Conservation (phyloP, 2,888 invertebrate species). For the Mythimna ferrago region DNA sequence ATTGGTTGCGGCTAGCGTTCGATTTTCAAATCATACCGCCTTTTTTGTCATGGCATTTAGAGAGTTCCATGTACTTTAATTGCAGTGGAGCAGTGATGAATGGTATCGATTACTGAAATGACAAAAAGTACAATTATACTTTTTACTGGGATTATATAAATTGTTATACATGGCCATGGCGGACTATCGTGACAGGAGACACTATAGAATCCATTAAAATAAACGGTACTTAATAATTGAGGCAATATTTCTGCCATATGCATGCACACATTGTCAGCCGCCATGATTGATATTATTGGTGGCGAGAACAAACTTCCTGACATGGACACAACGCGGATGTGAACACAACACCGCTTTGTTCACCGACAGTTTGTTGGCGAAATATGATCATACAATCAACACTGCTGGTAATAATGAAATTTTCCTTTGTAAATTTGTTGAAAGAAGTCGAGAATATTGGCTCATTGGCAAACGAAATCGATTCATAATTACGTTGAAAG, state of each 20-base stretch:
- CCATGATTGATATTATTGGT: conserved; percentile 53
- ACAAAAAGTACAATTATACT: conserved; percentile 41
- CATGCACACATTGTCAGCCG: conserved; percentile 27
- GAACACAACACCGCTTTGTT: conserved; percentile 53
- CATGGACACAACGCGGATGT: conserved; percentile 56
- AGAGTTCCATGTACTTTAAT: conserved; percentile 62
- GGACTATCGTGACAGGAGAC: conserved; percentile 5
- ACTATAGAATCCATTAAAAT: conserved; percentile 11
- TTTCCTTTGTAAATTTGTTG: conserved; percentile 25
- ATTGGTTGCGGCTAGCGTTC: conserved; percentile 77
- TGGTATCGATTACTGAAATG: conserved; percentile 40
- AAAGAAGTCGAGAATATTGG: conserved; percentile 10
- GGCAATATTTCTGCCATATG: conserved; percentile 10
- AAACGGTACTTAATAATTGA: conserved; percentile 18
- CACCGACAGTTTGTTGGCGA: conserved; percentile 47
- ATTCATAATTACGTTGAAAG: conserved; percentile 1
- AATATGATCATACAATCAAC: conserved; percentile 44
- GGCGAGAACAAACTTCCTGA: conserved; percentile 59
- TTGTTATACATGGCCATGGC: conserved; percentile 24
- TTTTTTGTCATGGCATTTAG: conserved; percentile 65
- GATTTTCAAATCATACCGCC: conserved; percentile 78
- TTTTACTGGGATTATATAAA: conserved; percentile 33
- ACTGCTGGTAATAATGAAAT: conserved; percentile 28
- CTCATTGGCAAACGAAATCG: conserved; percentile 7
- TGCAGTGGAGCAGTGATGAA: conserved; percentile 46